phyloP scores from a whole-genome alignment of 2,113 vertebrate species.

The Tylochromis polylepis region DNA sequence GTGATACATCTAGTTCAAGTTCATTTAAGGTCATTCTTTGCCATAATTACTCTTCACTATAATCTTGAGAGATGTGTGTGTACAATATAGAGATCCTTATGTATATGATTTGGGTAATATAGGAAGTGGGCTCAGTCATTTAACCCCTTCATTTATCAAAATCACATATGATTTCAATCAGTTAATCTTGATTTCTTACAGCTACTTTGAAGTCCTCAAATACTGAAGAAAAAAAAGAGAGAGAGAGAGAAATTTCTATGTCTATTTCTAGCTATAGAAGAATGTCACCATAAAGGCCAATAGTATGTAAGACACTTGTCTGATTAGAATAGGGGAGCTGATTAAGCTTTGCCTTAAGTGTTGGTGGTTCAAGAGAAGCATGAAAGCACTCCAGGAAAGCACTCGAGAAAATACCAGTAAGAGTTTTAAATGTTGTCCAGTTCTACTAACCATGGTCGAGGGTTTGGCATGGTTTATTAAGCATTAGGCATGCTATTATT shows the following conservation, averaged over 20 bases:
- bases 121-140: neutral
- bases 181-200: neutral
- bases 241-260: neutral
- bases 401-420: neutral
- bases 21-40: neutral
- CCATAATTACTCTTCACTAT: neutral
- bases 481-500: neutral
- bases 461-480: neutral
- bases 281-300: neutral
- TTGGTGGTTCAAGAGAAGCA: neutral
- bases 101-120: neutral
- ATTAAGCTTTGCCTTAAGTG: neutral
- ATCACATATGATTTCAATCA: neutral
- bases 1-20: neutral
- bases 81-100: neutral
- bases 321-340: neutral
- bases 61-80: neutral
- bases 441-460: neutral
- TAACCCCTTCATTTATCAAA: neutral
- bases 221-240: neutral
- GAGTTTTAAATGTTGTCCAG: neutral
- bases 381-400: neutral
- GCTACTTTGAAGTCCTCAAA: neutral
- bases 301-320: neutral
- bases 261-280: neutral